These are phyloP conservation scores for Eurypyga helias DNA, from an alignment of 2,113 vertebrate species.

Conservation along the genomic window DNA sequence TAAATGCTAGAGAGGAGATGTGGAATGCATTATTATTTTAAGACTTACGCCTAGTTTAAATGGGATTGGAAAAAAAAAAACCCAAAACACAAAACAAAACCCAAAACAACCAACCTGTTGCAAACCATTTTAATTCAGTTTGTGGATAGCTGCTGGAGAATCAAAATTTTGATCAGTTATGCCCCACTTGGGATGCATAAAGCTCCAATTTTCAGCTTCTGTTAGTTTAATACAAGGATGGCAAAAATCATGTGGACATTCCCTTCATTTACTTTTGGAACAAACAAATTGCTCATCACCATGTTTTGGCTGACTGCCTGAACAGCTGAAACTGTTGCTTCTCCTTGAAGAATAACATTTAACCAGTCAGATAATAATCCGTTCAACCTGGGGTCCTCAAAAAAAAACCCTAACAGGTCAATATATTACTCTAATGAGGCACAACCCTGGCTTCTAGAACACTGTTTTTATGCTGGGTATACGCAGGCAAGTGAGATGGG, in stretches of 20 bases:
- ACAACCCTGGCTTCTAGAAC: background rate
- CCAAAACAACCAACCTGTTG: background rate
- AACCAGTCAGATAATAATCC: slow-evolving; percentile 32
- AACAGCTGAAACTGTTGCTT: slow-evolving; percentile 1
- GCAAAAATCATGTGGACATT: slow-evolving; percentile 43
- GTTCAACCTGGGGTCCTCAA: background rate
- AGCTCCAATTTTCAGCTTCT: slow-evolving; percentile 16
- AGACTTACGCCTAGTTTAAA: slow-evolving; percentile 15
- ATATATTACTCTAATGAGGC: background rate
- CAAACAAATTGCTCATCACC: slow-evolving; percentile 53
- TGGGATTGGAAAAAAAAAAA: background rate
- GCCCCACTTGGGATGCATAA: background rate
- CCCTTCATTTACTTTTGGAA: slow-evolving; percentile 4
- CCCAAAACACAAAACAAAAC: background rate
- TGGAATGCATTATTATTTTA: background rate
- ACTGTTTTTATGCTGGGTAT: background rate
- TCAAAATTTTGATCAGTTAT: slow-evolving; percentile 19
- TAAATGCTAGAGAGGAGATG: background rate
- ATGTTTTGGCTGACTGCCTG: slow-evolving; percentile 25
- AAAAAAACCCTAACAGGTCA: background rate
- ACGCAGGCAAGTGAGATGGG: slow-evolving; percentile 10
- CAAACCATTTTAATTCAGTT: slow-evolving; percentile 21
- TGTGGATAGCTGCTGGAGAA: slow-evolving; percentile 16
- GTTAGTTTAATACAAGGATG: slow-evolving; percentile 35
- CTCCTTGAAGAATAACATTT: slow-evolving; percentile 55